These are phyloP conservation scores for Ophioninae sp. DNA, from an alignment of 2,888 invertebrate species.

Conservation along the genomic window DNA sequence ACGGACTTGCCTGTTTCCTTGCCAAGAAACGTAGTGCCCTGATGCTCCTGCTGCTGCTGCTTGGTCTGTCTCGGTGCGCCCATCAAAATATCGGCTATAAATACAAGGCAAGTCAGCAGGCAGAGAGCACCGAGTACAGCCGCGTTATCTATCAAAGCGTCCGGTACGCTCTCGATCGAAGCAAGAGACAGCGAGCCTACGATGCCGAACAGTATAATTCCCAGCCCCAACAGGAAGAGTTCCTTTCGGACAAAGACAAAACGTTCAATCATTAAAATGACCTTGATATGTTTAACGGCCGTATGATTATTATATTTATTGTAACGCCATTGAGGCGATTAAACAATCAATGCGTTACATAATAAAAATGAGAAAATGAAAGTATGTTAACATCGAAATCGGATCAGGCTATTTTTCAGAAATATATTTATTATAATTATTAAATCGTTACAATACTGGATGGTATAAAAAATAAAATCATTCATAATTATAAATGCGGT, in stretches of 20 bases:
- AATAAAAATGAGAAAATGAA: too few species aligned
- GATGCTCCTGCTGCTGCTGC: conserved; percentile 69
- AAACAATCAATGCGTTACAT: too few species aligned
- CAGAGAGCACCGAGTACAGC: conserved; percentile 87
- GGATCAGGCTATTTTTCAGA: too few species aligned
- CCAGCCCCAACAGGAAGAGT: conserved; percentile 87
- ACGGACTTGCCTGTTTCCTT: conserved; percentile 74
- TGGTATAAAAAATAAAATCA: too few species aligned
- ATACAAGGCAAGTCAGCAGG: conserved; percentile 86
- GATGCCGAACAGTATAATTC: conserved; percentile 86
- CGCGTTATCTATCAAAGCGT: conserved; percentile 87
- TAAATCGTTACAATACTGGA: too few species aligned
- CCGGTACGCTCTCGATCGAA: conserved; percentile 87
- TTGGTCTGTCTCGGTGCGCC: conserved; percentile 69
- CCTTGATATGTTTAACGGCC: not conserved
- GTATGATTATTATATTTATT: not conserved
- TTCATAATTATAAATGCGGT: too few species aligned
- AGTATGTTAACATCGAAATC: too few species aligned
- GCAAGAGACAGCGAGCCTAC: conserved; percentile 87
- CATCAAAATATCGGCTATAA: conserved; percentile 85
- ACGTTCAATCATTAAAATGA: not conserved
- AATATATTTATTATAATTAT: too few species aligned
- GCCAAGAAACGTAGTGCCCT: conserved; percentile 64
- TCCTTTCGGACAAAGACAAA: conserved; percentile 81
- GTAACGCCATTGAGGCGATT: too few species aligned